These are phyloP conservation scores for Masnerella sp. DNA, from an alignment of 2,888 invertebrate genomes.

Conservation along the genomic window DNA sequence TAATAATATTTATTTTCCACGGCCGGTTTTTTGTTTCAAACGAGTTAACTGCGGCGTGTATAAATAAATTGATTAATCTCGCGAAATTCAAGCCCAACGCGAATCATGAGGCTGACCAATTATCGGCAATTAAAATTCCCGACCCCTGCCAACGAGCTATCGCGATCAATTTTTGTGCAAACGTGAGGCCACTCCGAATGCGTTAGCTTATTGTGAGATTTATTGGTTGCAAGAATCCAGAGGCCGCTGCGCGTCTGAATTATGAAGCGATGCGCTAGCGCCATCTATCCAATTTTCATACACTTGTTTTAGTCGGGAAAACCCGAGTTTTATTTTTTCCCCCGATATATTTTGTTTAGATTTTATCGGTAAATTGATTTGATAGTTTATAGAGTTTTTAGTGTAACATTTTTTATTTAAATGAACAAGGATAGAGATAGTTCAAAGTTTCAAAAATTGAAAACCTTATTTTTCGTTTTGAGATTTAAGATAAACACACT, in stretches of 20 bases:
- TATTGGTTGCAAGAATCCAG: constrained; percentile 60
- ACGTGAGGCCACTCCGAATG: constrained; percentile 45
- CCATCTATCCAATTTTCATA: constrained; percentile 47
- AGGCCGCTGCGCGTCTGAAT: constrained; percentile 53
- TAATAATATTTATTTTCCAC: constrained; percentile 2
- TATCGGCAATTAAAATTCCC: constrained; percentile 36
- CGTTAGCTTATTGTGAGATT: constrained; percentile 60
- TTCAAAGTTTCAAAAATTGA: too few species aligned
- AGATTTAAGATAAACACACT: too few species aligned
- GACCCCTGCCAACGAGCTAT: constrained; percentile 8
- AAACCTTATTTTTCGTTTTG: too few species aligned
- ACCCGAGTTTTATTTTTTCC: constrained; percentile 1
- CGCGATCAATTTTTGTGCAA: constrained; percentile 41
- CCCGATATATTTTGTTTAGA: background rate
- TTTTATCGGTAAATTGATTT: too few species aligned
- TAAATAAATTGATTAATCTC: constrained; percentile 16
- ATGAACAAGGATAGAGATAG: too few species aligned
- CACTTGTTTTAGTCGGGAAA: too few species aligned
- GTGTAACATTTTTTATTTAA: too few species aligned
- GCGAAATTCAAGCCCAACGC: constrained; percentile 2
- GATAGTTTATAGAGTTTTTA: too few species aligned
- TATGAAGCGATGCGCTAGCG: constrained; percentile 52
- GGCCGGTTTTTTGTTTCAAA: background rate
- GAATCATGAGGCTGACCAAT: constrained; percentile 21
- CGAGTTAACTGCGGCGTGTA: background rate